phyloP scores from a whole-genome alignment of 2,888 invertebrate species.

The Timema podura region DNA sequence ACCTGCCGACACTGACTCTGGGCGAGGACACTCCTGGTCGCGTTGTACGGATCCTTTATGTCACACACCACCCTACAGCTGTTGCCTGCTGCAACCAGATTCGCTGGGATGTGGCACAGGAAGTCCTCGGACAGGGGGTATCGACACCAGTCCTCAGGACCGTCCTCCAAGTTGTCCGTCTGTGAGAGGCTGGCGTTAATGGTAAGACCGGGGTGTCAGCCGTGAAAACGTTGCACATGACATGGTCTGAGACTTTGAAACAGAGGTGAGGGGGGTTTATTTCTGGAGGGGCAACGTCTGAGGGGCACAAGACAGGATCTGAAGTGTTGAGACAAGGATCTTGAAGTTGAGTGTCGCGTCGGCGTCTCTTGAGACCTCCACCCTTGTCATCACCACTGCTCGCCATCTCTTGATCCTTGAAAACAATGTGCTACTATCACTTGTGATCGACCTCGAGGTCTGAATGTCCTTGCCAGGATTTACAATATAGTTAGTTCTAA shows the following conservation, averaged over 20 bases:
- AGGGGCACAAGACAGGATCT: too few species aligned
- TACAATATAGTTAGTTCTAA: too few species aligned
- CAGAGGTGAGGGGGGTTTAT: conserved; percentile 57
- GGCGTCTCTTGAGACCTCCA: neutral
- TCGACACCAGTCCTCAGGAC: conserved; percentile 24
- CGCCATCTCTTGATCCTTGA: too few species aligned
- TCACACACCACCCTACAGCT: conserved; percentile 65
- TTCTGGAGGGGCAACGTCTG: neutral
- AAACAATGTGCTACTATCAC: neutral
- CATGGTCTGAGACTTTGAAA: conserved; percentile 41
- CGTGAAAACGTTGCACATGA: conserved; percentile 59
- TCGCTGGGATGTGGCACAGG: conserved; percentile 56
- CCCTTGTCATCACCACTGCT: neutral
- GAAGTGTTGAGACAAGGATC: too few species aligned
- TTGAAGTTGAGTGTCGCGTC: neutral
- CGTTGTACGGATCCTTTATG: conserved; percentile 66
- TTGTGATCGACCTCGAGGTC: neutral
- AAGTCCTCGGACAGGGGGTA: conserved; percentile 35
- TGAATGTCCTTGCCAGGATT: neutral
- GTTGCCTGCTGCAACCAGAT: conserved; percentile 41
- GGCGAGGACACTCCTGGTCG: conserved; percentile 59
- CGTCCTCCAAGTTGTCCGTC: conserved; percentile 38
- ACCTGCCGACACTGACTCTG: conserved; percentile 62
- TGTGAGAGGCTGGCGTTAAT: conserved; percentile 54
- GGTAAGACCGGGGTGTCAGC: conserved; percentile 50